Base-by-base conservation (phyloP, 2,797 vertebrate species). In the Girardinus metallicus region DNA sequence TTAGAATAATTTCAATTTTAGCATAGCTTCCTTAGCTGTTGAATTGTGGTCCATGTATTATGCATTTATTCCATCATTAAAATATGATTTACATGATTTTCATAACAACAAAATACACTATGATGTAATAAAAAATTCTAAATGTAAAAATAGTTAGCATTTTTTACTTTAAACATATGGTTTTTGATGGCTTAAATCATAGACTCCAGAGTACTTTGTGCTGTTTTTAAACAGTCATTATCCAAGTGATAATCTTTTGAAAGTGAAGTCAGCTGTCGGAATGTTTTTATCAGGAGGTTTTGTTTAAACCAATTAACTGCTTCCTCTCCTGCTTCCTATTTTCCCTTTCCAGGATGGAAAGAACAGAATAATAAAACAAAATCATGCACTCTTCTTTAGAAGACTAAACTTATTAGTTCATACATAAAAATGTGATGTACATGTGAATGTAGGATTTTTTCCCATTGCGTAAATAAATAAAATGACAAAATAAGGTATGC, bases 251-350 rank as follows among this genome's bases (percentile, higher is more conserved):
- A 46, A 72, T 64, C 43, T 74, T 41, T 6, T 80, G 29, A 83
- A 83, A 86, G 75, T 84, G 49, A 82, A 89, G 77, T 89, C 83
- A 83, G 80, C 74, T 84, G 80, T 86, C 39, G 76, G 73, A 80
- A 81, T 73, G 85, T 83, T 84, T 79, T 88, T 68, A 77, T 81
- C 77, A 83, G 82, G 77, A 81, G 53, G 76, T 87, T 86, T 86
- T 89, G 73, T 87, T 85, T 77, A 82, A 87, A 76, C 49, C 36
- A 68, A 84, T 76, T 80, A 43, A 39, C 64, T 43, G 44, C 78
- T 85, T 86, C 77, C 77, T 23, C 77, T 72, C 36, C 73, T n/a
- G 70, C 80, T 86, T 88, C 81, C 81, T 74, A 31, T 49, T 46
- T 73, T 29, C 82, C 83, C 41, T 77, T 64, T 62, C 77, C 46